These are phyloP conservation scores for Cariama cristata DNA, from an alignment of 2,113 vertebrate genomes.

Conservation along the genomic window DNA sequence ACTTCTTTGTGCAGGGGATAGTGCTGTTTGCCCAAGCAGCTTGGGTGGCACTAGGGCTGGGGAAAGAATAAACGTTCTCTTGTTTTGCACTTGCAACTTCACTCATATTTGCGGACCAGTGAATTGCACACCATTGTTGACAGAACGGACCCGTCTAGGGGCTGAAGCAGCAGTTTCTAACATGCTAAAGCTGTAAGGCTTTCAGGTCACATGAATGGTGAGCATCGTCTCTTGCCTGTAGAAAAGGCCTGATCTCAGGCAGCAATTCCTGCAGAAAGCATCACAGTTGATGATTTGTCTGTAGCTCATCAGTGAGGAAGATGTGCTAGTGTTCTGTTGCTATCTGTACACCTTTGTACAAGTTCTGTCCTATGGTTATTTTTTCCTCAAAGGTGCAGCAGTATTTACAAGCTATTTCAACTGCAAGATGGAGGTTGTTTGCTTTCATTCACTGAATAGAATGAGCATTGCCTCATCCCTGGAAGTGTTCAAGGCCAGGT, in stretches of 20 bases:
- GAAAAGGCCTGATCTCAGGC: not conserved
- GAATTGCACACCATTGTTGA: not conserved
- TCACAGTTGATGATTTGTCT: not conserved
- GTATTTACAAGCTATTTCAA: not conserved
- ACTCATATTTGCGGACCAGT: not conserved
- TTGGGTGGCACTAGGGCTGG: too few relatives aligned
- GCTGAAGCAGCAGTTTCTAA: not conserved
- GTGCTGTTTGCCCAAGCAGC: not conserved
- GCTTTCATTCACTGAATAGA: not conserved
- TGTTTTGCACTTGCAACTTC: not conserved
- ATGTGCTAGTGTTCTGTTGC: not conserved
- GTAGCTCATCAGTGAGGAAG: not conserved
- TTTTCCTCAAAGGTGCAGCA: not conserved
- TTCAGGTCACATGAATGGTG: accelerated
- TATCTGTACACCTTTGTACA: not conserved
- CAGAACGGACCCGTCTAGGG: not conserved
- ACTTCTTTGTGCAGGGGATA: accelerated
- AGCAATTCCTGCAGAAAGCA: not conserved
- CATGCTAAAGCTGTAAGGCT: not conserved
- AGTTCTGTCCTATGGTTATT: not conserved
- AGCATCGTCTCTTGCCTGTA: not conserved
- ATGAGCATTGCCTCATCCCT: not conserved
- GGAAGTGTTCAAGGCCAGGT: too few relatives aligned
- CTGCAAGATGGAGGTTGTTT: not conserved
- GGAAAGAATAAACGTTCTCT: too few relatives aligned